Evolutionary conservation across 2,888 invertebrate species (phyloP), one percentile per base, ranked within the genome.

Genomic region (Drosophila meridionalis): DNA sequence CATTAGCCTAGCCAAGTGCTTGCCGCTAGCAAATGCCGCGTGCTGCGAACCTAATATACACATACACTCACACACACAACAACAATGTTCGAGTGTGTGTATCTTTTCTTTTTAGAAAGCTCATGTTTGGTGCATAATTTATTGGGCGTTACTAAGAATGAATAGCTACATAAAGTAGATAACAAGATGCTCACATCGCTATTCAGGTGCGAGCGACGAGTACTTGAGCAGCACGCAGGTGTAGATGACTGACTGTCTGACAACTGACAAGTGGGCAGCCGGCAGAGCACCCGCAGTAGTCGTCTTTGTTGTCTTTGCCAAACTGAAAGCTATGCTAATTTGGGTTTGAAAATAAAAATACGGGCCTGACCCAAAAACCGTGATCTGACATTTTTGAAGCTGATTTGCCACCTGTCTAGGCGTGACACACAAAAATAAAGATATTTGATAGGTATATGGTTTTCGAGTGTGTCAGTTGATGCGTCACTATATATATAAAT

Each of bases 61-160:
- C n/a, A 20, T 14, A 45, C 47, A 30, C 34, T 43, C 30, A 42
- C 40, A 34, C 26, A 43, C 38, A 50, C 38, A 56, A 43, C 30
- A 45, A 2, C 14, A 3, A 7, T 9, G n/a, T 11, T 14, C 47
- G 20, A 36, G 42, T 65, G 26, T 58, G 60, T 69, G 45, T 65
- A 52, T 63, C 61, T 58, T 61, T 70, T 58, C 58, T 82, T 80
- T 82, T 87, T 87, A 89, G 87, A 87, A 87, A 87, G 87, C 86
- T 85, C 68, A 69, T 78, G 69, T 71, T 72, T 65, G 74, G 70
- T 76, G 78, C 83, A 88, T 85, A 85, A 81, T 87, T 89, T 89
- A 87, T 87, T 89, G 86, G 83, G 90, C 86, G 86, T 78, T 87
- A 81, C 85, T 72, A 69, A 87, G 88, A 85, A 85, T 87, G 88